These are phyloP conservation scores for Hololepta plana DNA, from an alignment of 2,888 invertebrate genomes.

Conservation along the genomic window DNA sequence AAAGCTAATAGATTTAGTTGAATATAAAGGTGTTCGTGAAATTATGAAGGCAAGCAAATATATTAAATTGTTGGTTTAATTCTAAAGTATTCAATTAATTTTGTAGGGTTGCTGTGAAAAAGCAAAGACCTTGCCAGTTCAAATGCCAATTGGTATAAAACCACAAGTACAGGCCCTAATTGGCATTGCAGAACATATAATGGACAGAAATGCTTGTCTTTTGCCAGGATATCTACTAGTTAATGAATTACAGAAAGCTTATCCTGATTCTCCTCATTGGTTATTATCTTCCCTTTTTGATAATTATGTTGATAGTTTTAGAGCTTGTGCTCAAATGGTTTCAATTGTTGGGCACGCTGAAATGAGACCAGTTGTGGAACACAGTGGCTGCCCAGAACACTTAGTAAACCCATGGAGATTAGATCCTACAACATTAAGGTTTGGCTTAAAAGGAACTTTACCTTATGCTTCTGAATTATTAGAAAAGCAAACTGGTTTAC, in stretches of 20 bases:
- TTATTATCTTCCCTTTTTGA: slow-evolving; percentile 72
- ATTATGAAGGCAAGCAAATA: slow-evolving; percentile 57
- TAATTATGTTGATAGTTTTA: slow-evolving; percentile 82
- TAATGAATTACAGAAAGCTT: slow-evolving; percentile 83
- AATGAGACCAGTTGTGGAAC: slow-evolving; percentile 88
- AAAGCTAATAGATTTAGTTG: slow-evolving; percentile 75
- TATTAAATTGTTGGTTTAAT: slow-evolving; percentile 3
- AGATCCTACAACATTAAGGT: slow-evolving; percentile 61
- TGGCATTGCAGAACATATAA: slow-evolving; percentile 71
- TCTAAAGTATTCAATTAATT: neutral
- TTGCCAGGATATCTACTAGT: slow-evolving; percentile 90
- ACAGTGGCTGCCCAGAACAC: slow-evolving; percentile 79
- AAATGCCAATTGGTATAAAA: slow-evolving; percentile 60
- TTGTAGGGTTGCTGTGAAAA: slow-evolving; percentile 69
- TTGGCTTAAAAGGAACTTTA: slow-evolving; percentile 53
- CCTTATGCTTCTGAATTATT: slow-evolving; percentile 79
- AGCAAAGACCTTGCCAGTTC: slow-evolving; percentile 61
- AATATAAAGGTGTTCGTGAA: slow-evolving; percentile 88
- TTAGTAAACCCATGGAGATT: slow-evolving; percentile 86
- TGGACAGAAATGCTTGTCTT: slow-evolving; percentile 81
- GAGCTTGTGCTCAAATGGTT: slow-evolving; percentile 89
- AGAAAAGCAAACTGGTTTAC: slow-evolving; percentile 72
- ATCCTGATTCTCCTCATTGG: slow-evolving; percentile 82
- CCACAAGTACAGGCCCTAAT: slow-evolving; percentile 68
- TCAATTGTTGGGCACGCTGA: slow-evolving; percentile 78